A percentile compares a stretch with the other conserved stretches of the same genome.
Evolutionary conservation across 2,888 invertebrate genomes (phyloP).

Genomic region (Pecten maximus): DNA sequence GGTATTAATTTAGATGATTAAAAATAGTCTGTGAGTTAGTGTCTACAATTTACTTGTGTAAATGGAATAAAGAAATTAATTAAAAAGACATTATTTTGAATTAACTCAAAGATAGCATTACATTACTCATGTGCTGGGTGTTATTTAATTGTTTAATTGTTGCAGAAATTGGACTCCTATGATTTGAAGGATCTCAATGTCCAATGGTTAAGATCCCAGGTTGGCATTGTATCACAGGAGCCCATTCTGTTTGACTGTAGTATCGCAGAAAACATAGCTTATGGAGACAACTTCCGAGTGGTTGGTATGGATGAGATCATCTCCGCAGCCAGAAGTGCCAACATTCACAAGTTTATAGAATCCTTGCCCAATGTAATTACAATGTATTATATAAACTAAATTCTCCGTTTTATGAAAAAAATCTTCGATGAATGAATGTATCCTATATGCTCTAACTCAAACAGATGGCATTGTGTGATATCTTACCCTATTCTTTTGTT

Average conservation of each 20-base stretch:
- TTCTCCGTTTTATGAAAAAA: background rate
- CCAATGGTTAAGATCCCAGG: slow-evolving; percentile 87
- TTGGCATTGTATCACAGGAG: slow-evolving; percentile 96
- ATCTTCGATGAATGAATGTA: background rate
- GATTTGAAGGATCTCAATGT: slow-evolving; percentile 88
- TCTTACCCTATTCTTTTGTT: too few species aligned
- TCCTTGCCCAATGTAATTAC: slow-evolving; percentile 86
- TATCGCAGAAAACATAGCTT: slow-evolving; percentile 95
- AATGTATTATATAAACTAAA: background rate
- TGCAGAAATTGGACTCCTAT: slow-evolving; percentile 78
- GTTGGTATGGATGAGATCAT: slow-evolving; percentile 89
- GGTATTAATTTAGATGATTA: background rate
- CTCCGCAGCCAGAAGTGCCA: slow-evolving; percentile 88
- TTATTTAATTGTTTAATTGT: slow-evolving; percentile 38
- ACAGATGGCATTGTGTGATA: too few species aligned
- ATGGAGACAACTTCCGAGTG: slow-evolving; percentile 90
- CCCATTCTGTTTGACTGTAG: slow-evolving; percentile 94
- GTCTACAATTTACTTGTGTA: background rate
- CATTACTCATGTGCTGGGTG: background rate
- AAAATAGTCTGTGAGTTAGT: background rate
- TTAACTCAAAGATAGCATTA: background rate
- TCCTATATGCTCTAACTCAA: background rate
- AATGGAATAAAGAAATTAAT: background rate
- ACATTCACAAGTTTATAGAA: slow-evolving; percentile 92
- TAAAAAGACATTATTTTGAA: background rate